Evolutionary conservation across 2,797 vertebrate species (phyloP), one percentile per base, ranked within the genome.

Genomic region (Crypturellus tataupa): DNA sequence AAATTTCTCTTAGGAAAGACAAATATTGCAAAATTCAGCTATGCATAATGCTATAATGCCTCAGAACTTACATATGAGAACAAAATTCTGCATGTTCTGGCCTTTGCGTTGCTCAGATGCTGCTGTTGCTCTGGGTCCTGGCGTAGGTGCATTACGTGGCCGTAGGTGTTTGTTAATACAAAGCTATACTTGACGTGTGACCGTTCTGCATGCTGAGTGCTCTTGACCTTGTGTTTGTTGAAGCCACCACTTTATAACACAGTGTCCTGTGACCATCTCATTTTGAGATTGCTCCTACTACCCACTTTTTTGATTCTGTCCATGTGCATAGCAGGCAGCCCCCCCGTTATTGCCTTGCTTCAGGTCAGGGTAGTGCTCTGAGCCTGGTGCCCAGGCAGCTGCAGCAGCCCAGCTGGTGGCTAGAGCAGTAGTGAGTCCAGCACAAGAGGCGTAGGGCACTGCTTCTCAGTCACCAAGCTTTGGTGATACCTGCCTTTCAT

Each of bases 11-110:
- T 33, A 84, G 85, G 63, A 82, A 77, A 91, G 92, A 15, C 29
- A 85, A 92, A 27, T 2, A 4, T 55, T 68, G 47, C 21, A 81
- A 81, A 92, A 85, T 63, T 44, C 89, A 85, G 73, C 79, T 84
- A 44, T 70, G 35, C 35, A 29, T 56, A 90, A 46, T 17, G 44
- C 58, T 49, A 4, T 40, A 33, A 53, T 60, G 35, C 27, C 8
- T 71, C 70, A 63, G 49, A 71, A 90, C 73, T 72, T 65, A 62
- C 93, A 92, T 62, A 56, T 0, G 8, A 76, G 12, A 42, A 35
- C 35, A 86, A 90, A 93, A 29, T 24, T 19, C 33, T 60, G 18
- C 31, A 59, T 46, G 9, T 15, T 87, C 49, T 37, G 67, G 58
- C 35, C 51, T 46, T 70, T 37, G 40, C 7, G 1, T 46, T 69